phyloP scores from a whole-genome alignment of 1,140 invertebrate species.

The Coptotermes formosanus region DNA sequence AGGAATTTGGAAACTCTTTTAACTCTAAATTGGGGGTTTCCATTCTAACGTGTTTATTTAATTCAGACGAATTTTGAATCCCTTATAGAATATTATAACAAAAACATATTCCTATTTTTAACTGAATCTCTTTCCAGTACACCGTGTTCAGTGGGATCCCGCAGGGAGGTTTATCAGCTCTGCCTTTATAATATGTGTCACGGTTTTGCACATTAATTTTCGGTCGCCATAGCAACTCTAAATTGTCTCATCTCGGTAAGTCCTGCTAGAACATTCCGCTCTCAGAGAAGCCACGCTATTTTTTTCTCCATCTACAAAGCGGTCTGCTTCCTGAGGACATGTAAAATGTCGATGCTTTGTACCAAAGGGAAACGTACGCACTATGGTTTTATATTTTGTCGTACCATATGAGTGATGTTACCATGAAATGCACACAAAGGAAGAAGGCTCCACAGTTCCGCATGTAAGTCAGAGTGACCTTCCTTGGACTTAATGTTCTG shows the following conservation, averaged over 20 bases:
- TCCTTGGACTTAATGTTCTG: too few relatives aligned
- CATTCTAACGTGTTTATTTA: too few relatives aligned
- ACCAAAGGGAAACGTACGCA: not conserved
- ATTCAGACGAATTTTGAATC: too few relatives aligned
- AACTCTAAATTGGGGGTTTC: too few relatives aligned
- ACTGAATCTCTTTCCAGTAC: not conserved
- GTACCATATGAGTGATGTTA: too few relatives aligned
- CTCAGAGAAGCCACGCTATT: not conserved
- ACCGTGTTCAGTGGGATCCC: not conserved
- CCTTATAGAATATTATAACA: too few relatives aligned
- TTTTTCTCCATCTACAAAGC: not conserved
- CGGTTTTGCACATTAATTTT: constrained; percentile 13
- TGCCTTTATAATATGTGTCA: not conserved
- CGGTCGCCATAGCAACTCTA: constrained; percentile 4
- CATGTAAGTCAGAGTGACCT: too few relatives aligned
- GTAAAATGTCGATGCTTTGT: not conserved
- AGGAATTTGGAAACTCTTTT: too few relatives aligned
- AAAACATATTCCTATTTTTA: not conserved
- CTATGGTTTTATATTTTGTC: not conserved
- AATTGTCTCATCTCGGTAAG: not conserved
- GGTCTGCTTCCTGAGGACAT: not conserved
- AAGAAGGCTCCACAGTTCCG: too few relatives aligned
- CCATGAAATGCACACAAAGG: too few relatives aligned
- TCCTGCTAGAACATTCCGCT: too few relatives aligned
- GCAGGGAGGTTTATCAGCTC: not conserved